phyloP scores from a whole-genome alignment of 2,888 invertebrate genomes.

The Xestia rhomboidea region DNA sequence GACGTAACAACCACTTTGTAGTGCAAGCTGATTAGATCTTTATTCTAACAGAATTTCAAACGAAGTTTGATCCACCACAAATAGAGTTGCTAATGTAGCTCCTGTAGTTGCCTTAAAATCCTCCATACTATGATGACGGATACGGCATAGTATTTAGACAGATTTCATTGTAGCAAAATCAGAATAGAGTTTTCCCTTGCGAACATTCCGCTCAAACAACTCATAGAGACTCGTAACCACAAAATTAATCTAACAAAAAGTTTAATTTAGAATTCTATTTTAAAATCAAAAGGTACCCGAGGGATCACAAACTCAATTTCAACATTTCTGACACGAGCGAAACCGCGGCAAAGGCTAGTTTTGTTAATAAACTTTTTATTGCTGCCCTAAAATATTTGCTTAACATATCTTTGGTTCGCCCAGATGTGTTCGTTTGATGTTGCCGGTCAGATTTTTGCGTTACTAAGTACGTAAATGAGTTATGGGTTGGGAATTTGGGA shows the following conservation, averaged over 20 bases:
- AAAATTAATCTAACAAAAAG: slow-evolving; percentile 38
- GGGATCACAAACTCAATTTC: slow-evolving; percentile 42
- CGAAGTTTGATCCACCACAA: no score
- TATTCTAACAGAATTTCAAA: no score
- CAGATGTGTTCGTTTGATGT: slow-evolving; percentile 63
- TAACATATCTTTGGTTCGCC: slow-evolving; percentile 48
- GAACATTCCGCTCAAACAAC: slow-evolving; percentile 10
- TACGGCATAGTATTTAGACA: background rate
- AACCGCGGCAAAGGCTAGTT: slow-evolving; percentile 49
- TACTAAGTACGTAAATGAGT: slow-evolving; percentile 29
- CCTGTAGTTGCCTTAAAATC: background rate
- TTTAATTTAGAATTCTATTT: slow-evolving; percentile 48
- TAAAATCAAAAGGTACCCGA: slow-evolving; percentile 30
- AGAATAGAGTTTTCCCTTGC: slow-evolving; percentile 6
- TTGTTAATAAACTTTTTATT: slow-evolving; percentile 56
- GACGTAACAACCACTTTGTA: no score
- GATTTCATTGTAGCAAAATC: background rate
- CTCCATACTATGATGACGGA: background rate
- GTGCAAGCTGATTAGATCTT: no score
- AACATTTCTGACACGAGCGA: slow-evolving; percentile 42
- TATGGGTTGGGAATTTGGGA: background rate
- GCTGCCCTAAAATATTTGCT: slow-evolving; percentile 56
- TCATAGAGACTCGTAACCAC: background rate
- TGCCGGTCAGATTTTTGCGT: slow-evolving; percentile 44
- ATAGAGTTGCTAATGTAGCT: no score